A percentile compares a stretch with the other conserved stretches of the same genome.
Conservation (phyloP, 1,140 invertebrate genomes). For the Physella acuta region DNA sequence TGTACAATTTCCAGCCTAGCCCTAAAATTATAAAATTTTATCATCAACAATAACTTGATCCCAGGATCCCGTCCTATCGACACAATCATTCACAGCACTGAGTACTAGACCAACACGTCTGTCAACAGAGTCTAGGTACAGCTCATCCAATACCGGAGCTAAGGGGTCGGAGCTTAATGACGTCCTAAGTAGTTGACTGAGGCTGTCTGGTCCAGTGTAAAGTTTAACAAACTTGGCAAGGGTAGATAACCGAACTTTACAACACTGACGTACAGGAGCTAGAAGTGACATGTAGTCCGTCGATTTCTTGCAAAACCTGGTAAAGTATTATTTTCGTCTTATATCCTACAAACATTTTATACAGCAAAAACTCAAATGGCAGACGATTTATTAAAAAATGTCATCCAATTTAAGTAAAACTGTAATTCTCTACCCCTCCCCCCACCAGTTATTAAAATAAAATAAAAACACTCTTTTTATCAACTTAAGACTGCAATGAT, state of each 20-base stretch:
- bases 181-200: constrained; percentile 76
- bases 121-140: constrained; percentile 84
- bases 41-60: constrained; percentile 44
- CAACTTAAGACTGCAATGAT: neutral
- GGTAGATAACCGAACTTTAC: constrained; percentile 78
- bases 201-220: constrained; percentile 77
- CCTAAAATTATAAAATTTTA: too few species aligned
- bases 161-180: constrained; percentile 81
- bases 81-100: constrained; percentile 38
- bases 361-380: neutral
- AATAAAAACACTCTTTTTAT: too few species aligned
- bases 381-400: neutral
- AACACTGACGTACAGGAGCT: constrained; percentile 89
- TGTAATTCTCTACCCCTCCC: neutral
- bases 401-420: neutral
- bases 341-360: neutral
- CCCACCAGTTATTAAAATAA: neutral
- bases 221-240: constrained; percentile 74
- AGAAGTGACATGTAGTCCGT: constrained; percentile 92
- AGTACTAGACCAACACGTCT: constrained; percentile 68
- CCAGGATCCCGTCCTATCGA: constrained; percentile 26
- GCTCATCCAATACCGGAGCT: constrained; percentile 83
- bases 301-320: constrained; percentile 80
- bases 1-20: too few species aligned
- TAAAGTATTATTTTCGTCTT: too few species aligned